Evolutionary conservation across 1,140 invertebrate species (phyloP).

Genomic region (Drosophila subpulchrella): DNA sequence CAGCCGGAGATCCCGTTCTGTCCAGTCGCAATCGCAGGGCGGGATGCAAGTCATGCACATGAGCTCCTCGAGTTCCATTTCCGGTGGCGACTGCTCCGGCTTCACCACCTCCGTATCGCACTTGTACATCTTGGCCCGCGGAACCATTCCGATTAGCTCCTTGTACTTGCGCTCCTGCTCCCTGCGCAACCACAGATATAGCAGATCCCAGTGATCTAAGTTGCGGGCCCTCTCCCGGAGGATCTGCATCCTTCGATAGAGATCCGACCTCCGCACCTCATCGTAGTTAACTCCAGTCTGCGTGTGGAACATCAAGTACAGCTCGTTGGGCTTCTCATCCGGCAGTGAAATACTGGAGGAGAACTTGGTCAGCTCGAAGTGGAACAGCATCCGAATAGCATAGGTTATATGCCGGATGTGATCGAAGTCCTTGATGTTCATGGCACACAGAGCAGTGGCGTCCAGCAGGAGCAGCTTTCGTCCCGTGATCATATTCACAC

Average conservation of each 20-base stretch:
- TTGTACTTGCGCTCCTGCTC: constrained; percentile 46
- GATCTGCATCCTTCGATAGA: constrained; percentile 61
- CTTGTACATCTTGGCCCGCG: constrained; percentile 15
- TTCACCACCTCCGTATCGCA: constrained; percentile 1
- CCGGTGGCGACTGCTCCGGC: accelerated
- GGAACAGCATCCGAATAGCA: constrained; percentile 66
- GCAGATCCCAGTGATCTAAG: constrained; percentile 66
- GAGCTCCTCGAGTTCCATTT: background rate
- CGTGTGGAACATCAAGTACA: constrained; percentile 67
- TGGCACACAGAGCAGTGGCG: constrained; percentile 58
- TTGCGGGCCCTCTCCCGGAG: constrained; percentile 45
- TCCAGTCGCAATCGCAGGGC: constrained; percentile 67
- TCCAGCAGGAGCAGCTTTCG: constrained; percentile 65
- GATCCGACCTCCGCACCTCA: constrained; percentile 51
- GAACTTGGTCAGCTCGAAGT: constrained; percentile 63
- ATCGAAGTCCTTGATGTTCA: constrained; percentile 72
- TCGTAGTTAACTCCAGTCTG: constrained; percentile 65
- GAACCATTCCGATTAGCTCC: constrained; percentile 29
- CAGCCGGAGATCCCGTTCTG: constrained; percentile 12
- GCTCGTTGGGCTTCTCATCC: constrained; percentile 55
- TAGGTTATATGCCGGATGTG: constrained; percentile 66
- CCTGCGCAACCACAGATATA: constrained; percentile 52
- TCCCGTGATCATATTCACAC: constrained; percentile 61
- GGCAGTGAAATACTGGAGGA: constrained; percentile 55
- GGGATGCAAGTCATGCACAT: constrained; percentile 56